These are phyloP conservation scores for Pygoscelis antarcticus DNA, from an alignment of 2,113 vertebrate species.

Conservation along the genomic window DNA sequence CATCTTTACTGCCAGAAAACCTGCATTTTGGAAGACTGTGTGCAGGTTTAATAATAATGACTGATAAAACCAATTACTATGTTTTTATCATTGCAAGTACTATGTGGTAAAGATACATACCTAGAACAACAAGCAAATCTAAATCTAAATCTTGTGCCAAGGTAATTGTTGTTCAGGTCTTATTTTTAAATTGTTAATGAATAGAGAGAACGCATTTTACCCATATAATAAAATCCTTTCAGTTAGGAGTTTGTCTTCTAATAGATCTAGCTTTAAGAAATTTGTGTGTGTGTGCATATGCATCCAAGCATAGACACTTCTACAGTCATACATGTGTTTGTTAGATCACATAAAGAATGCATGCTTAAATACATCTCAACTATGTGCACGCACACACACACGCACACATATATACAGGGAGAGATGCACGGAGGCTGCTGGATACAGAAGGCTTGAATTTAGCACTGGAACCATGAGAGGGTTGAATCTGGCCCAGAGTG, in stretches of 20 bases:
- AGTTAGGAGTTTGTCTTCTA: not conserved
- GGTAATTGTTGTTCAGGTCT: not conserved
- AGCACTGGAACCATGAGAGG: not conserved
- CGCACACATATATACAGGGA: no score
- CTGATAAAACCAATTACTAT: not conserved
- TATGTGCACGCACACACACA: no score
- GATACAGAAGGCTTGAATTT: not conserved
- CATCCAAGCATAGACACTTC: not conserved
- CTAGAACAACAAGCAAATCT: not conserved
- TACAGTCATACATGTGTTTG: not conserved
- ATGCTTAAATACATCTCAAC: not conserved
- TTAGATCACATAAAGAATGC: not conserved
- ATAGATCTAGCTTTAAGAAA: not conserved
- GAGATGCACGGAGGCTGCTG: not conserved
- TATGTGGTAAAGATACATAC: not conserved
- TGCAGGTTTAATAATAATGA: not conserved
- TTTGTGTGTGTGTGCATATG: not conserved
- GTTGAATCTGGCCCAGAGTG: not conserved
- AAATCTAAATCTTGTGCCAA: not conserved
- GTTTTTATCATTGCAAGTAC: not conserved
- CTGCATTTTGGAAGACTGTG: not conserved
- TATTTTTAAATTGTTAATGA: not conserved
- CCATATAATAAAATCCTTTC: not conserved
- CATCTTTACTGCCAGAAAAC: not conserved
- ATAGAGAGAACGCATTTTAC: not conserved